Conservation (phyloP, 2,888 invertebrate species). For the Drosophila fulvimacula region DNA sequence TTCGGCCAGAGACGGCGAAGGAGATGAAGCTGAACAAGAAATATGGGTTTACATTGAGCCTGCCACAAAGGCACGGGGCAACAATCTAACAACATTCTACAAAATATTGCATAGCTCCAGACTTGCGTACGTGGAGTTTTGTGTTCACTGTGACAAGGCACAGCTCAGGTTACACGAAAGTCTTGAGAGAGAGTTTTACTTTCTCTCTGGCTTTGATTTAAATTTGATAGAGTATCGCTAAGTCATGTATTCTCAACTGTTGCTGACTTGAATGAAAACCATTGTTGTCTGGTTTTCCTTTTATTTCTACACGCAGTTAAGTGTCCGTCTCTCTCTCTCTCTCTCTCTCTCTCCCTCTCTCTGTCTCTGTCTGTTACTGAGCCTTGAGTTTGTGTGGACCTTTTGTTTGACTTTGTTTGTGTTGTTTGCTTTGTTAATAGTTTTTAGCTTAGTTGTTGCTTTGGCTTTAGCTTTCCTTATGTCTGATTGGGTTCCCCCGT, state of each 20-base stretch:
- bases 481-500: conserved; percentile 26
- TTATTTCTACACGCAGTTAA: conserved; percentile 15
- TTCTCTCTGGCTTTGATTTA: background rate
- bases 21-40: conserved; percentile 32
- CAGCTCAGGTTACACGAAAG: too few species aligned
- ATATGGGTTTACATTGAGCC: conserved; percentile 43
- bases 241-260: conserved; percentile 9
- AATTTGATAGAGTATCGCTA: background rate
- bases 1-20: conserved; percentile 23
- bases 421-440: conserved; percentile 65
- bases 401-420: conserved; percentile 43
- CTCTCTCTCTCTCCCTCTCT: background rate
- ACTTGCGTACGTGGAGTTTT: background rate
- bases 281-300: background rate
- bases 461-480: conserved; percentile 11
- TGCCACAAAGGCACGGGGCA: conserved; percentile 9
- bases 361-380: background rate
- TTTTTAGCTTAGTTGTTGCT: conserved; percentile 31
- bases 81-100: conserved; percentile 32
- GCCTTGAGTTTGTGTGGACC: conserved; percentile 32
- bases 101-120: conserved; percentile 36
- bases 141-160: too few species aligned
- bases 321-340: background rate
- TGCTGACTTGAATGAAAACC: background rate
- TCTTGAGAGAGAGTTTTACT: background rate